These are phyloP conservation scores for Crioceris asparagi DNA, from an alignment of 2,888 invertebrate genomes.

Conservation along the genomic window DNA sequence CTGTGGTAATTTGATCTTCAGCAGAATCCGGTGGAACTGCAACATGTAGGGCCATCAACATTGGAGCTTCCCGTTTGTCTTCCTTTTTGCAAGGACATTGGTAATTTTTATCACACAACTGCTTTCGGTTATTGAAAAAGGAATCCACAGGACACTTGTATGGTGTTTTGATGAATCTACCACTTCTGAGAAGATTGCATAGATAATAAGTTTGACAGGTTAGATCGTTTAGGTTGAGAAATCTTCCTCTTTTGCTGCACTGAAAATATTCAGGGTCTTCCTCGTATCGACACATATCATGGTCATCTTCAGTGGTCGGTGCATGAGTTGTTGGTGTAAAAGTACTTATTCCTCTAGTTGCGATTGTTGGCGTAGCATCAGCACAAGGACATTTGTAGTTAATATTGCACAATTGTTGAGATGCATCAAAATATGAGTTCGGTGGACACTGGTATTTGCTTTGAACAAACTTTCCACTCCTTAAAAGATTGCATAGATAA, in stretches of 20 bases:
- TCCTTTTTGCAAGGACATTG: constrained; percentile 32
- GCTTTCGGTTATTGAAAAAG: background rate
- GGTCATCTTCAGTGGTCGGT: background rate
- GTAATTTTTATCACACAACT: constrained; percentile 36
- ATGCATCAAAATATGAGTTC: constrained; percentile 34
- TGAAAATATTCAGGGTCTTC: constrained; percentile 10
- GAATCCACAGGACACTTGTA: constrained; percentile 3
- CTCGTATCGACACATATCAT: background rate
- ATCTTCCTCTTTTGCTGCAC: constrained; percentile 35
- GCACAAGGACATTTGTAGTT: constrained; percentile 34
- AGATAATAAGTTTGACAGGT: constrained; percentile 22
- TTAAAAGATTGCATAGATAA: constrained; percentile 29
- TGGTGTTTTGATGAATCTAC: constrained; percentile 28
- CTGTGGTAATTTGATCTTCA: too few species aligned
- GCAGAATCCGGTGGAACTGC: too few species aligned
- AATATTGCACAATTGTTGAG: constrained; percentile 33
- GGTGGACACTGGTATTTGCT: constrained; percentile 3
- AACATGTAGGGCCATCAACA: too few species aligned
- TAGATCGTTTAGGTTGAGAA: constrained; percentile 34
- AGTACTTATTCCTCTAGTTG: constrained; percentile 1
- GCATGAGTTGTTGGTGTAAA: background rate
- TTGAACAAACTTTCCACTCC: constrained; percentile 2
- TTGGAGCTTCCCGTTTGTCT: too few species aligned
- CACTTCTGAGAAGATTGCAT: constrained; percentile 20
- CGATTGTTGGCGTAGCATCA: background rate